Conservation (phyloP, 1,140 invertebrate species). For the Copidosoma floridanum region DNA sequence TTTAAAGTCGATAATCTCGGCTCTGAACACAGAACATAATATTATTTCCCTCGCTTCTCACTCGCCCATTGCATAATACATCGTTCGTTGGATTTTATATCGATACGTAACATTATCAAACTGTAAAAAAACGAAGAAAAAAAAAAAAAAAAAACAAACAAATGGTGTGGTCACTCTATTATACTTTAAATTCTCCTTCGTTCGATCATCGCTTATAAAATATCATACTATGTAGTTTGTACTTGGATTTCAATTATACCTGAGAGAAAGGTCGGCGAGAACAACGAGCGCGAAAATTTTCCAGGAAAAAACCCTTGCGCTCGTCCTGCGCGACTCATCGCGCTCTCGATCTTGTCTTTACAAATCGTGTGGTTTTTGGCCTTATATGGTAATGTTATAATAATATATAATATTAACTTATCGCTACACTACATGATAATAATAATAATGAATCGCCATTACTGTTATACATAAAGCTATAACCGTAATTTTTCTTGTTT, state of each 20-base stretch:
- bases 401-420: conserved; percentile 14
- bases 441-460: conserved; percentile 16
- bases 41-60: conserved; percentile 31
- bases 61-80: conserved; percentile 42
- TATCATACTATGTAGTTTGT: conserved; percentile 57
- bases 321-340: conserved; percentile 5
- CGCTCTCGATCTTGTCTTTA: conserved; percentile 24
- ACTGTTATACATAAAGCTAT: conserved; percentile 3
- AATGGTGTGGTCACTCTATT: neutral
- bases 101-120: too few relatives aligned
- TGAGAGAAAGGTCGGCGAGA: conserved; percentile 44
- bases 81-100: conserved; percentile 31
- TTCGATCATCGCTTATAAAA: conserved; percentile 43
- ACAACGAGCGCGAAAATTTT: conserved; percentile 12
- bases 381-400: conserved; percentile 17
- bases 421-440: conserved; percentile 15
- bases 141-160: too few relatives aligned
- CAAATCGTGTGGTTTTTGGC: too few relatives aligned
- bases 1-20: conserved; percentile 13
- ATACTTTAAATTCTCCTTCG: conserved; percentile 4
- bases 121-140: conserved; percentile 33
- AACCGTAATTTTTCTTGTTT: neutral
- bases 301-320: too few relatives aligned
- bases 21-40: conserved; percentile 29
- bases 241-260: conserved; percentile 51